These are phyloP conservation scores for Brachionus koreanus DNA, from an alignment of 1,140 invertebrate species.

Conservation along the genomic window DNA sequence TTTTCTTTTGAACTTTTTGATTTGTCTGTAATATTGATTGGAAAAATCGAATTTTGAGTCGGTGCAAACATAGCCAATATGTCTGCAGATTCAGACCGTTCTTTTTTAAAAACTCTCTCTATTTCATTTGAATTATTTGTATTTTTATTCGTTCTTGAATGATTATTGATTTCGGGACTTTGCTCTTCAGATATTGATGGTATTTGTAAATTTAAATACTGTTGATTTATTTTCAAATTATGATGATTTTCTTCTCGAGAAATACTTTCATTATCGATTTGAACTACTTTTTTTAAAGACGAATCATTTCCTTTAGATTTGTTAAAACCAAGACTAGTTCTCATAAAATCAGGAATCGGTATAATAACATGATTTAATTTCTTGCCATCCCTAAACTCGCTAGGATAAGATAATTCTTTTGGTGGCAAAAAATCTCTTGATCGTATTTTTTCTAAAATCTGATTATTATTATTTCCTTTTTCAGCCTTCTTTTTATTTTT, in stretches of 20 bases:
- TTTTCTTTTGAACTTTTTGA: too few relatives aligned
- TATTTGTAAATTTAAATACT: too few relatives aligned
- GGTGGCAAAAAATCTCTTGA: not conserved
- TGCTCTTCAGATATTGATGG: too few relatives aligned
- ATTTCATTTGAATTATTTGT: too few relatives aligned
- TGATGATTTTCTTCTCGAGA: not conserved
- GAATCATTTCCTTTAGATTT: not conserved
- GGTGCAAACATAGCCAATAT: slow-evolving; percentile 15
- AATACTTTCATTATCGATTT: not conserved
- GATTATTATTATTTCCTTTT: too few relatives aligned
- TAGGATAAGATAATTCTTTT: not conserved
- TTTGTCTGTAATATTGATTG: not conserved
- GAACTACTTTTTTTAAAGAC: not conserved
- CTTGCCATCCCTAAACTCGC: not conserved
- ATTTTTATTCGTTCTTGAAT: not conserved
- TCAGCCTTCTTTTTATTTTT: not conserved
- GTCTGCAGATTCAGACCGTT: not conserved
- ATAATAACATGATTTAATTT: not conserved
- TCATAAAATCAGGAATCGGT: slow-evolving; percentile 41
- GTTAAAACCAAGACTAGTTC: not conserved
- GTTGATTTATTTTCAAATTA: not conserved
- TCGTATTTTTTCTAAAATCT: not conserved
- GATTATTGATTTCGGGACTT: not conserved
- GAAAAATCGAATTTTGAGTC: not conserved
- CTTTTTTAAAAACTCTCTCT: not conserved